Base-by-base conservation (phyloP, 1,140 invertebrate genomes). In the Euborellia annulipes region DNA sequence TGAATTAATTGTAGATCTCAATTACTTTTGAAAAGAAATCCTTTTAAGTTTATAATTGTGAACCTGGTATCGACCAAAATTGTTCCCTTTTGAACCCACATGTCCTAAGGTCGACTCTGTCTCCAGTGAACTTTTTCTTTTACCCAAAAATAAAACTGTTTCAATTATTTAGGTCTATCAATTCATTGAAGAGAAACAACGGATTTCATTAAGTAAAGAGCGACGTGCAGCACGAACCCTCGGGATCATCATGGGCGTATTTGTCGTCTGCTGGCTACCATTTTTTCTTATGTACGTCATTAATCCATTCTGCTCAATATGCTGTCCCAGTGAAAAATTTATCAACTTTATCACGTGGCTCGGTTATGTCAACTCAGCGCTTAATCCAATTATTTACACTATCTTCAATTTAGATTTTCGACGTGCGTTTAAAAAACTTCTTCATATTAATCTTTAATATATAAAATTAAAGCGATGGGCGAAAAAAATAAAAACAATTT, bases 321-420 rank as follows among this genome's bases (percentile, higher is more conserved):
- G 58, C 37, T 82, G 82, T 58, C 79, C 84, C 11, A 85, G 82
- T 4, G 73, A 78, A 32, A 77, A 79, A 55, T 66, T 90, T 44
- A 79, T 83, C 36, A 87, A 89, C 61, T 86, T 91, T 57, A 87
- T 91, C 53, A 91, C 87, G 21, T 98, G 94, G 94, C 73, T 98
- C 32, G 94, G 94, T 18, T 98, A 98, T 62, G 78, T 95, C 47
- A 98, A 98, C 65, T 95, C 90, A 18, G 86, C 86, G n/a, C 71
- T 96, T 9, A 97, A 97, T 66, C 93, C 93, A 9, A 75, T 96
- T 53, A 96, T 97, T 52, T 98, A 97, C 64, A 95, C 91, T 1
- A 94, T 95, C 60, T 97, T 95, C 63, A 96, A 97, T 67, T 72
- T 93, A 59, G 93, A 97, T 60, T 98, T 96, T 63, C 73, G 92